A percentile compares a stretch with the other conserved stretches of the same genome.
Evolutionary conservation across 2,113 vertebrate genomes (phyloP).

Genomic region (Grallaria varia): DNA sequence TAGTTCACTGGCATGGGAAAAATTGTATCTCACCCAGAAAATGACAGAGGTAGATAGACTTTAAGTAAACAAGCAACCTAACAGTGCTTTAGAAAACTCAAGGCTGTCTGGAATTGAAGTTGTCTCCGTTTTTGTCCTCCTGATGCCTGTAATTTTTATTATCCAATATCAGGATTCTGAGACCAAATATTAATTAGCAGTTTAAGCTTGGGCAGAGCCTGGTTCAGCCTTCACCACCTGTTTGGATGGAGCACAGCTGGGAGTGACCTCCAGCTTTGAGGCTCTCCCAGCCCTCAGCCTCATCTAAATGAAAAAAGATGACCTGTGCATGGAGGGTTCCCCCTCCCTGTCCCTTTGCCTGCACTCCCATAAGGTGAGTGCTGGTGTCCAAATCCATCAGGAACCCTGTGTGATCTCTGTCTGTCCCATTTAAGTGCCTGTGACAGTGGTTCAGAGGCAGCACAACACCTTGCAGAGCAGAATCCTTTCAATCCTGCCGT

Average conservation of each 20-base stretch:
- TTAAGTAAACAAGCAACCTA: not conserved
- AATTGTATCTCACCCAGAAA: not conserved
- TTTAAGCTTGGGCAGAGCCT: conserved; percentile 1
- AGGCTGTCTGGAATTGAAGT: not conserved
- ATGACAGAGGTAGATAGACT: not conserved
- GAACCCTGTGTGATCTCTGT: accelerated
- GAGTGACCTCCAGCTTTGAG: not conserved
- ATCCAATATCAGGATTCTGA: not conserved
- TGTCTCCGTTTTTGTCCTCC: not conserved
- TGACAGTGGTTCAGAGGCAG: not conserved
- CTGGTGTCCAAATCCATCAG: not conserved
- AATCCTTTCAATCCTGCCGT: not conserved
- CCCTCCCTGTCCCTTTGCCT: not conserved
- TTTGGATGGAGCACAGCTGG: conserved; percentile 30
- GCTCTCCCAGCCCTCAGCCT: not conserved
- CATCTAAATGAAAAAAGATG: not conserved
- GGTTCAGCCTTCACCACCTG: not conserved
- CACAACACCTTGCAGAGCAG: not conserved
- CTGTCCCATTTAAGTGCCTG: not conserved
- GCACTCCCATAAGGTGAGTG: not conserved
- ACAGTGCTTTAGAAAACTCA: not conserved
- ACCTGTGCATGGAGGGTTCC: not conserved
- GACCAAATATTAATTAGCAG: conserved; percentile 16
- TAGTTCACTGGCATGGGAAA: not conserved
- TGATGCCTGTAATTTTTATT: not conserved